These are phyloP conservation scores for Bufo bufo DNA, from an alignment of 2,113 vertebrate species.

Conservation along the genomic window DNA sequence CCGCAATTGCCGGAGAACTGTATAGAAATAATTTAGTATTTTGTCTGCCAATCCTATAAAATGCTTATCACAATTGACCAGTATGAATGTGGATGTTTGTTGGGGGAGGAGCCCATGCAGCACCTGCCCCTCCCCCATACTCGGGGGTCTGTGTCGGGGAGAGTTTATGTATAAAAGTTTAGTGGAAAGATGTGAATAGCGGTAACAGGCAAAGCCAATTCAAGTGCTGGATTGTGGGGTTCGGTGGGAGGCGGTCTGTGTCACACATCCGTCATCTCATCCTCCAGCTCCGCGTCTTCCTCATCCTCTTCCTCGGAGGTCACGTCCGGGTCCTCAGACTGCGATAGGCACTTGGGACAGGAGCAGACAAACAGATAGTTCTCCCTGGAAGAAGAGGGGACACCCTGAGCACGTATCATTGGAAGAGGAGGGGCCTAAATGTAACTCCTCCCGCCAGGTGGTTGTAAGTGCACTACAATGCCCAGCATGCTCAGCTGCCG, in stretches of 20 bases:
- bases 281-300: slow-evolving; percentile 91
- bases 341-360: slow-evolving; percentile 90
- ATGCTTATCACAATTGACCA: not conserved
- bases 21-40: slow-evolving; percentile 21
- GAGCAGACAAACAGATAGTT: slow-evolving; percentile 96
- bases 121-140: not conserved
- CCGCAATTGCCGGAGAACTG: not conserved
- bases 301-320: slow-evolving; percentile 94
- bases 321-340: slow-evolving; percentile 86
- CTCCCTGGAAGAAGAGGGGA: slow-evolving; percentile 75
- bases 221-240: slow-evolving; percentile 9
- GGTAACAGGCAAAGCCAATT: slow-evolving; percentile 42
- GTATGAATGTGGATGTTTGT: not conserved
- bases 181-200: not conserved
- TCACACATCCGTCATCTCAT: slow-evolving; percentile 98
- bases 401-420: not conserved
- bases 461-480: not conserved
- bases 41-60: not conserved
- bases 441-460: not conserved
- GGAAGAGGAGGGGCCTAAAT: not conserved
- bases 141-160: not conserved
- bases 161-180: slow-evolving; percentile 9
- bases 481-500: not conserved
- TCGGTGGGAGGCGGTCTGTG: not conserved
- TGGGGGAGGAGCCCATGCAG: not conserved